Base-by-base conservation (phyloP, 2,888 invertebrate genomes). In the Teleogryllus oceanicus region DNA sequence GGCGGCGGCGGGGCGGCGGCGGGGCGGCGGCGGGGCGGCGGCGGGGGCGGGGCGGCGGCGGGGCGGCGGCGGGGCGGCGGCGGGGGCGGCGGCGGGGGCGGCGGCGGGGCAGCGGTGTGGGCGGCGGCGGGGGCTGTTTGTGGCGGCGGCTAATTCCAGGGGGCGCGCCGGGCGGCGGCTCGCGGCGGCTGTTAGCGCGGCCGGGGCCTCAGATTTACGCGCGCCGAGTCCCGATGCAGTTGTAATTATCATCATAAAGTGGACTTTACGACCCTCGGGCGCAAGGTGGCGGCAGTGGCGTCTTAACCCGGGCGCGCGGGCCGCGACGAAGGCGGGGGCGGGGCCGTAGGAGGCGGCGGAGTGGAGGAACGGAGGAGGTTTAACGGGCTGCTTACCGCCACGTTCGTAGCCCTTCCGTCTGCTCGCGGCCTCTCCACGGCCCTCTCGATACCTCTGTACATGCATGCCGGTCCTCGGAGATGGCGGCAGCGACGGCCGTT, bases 241-340 rank as follows among this genome's bases (percentile, higher is more conserved):
- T 82, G 86, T 88, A 88, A 88, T 88, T 87, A 87, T 87, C 87
- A 87, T 87, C 87, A 85, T 87, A 87, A 87, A 88, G 86, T 87
- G 87, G 87, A 87, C 87, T 88, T 87, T 88, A 88, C 88, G 88
- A 62, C 62, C 62, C 62, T 62, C 62, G 62, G 62, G 62, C 62
- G 87, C 62, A 62, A 62, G 62, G 62, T 62, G 62, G 62, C n/a
- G 62, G 62, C 13, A 13, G 62, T 62, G 62, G 62, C 62, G 62
- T 62, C 62, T 62, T 62, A 62, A 62, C 62, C 62, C 62, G 37
- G 5, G 37, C 37, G 37, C 37, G 37, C n/a, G 62, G 11, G 62
- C n/a, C 62, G 62, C 62, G n/a, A 16, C n/a, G 62, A 37, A 37
- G 37, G 37, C 37, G 37, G 37, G 8, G 37, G 37, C 37, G 37